phyloP scores from a whole-genome alignment of 2,113 vertebrate genomes.

The Corvus hawaiiensis region DNA sequence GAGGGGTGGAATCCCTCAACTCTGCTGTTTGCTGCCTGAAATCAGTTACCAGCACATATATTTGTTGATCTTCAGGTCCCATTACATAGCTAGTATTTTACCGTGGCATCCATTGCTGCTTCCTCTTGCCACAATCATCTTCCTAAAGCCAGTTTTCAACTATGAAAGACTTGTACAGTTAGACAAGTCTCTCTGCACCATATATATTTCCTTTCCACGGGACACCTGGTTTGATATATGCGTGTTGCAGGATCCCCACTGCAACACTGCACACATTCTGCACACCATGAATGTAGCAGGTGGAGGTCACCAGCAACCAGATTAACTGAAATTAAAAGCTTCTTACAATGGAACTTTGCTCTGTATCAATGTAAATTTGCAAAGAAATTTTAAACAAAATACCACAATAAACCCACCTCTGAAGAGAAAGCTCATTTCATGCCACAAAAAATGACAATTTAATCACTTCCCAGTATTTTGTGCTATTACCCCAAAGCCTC shows the following conservation, averaged over 20 bases:
- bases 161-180: background rate
- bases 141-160: background rate
- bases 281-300: fast-evolving
- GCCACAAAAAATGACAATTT: background rate
- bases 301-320: background rate
- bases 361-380: fast-evolving
- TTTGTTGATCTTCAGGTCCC: background rate
- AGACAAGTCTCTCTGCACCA: background rate
- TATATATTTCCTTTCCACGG: too few species aligned
- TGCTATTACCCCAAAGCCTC: background rate
- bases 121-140: background rate
- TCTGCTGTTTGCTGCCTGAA: background rate
- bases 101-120: background rate
- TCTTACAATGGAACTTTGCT: background rate
- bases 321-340: background rate
- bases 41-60: background rate
- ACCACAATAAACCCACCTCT: background rate
- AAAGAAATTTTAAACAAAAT: background rate
- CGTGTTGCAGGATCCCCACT: too few species aligned
- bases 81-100: background rate
- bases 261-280: background rate
- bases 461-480: background rate
- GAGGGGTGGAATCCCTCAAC: background rate
- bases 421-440: background rate
- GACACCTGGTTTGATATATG: too few species aligned